phyloP scores from a whole-genome alignment of 2,113 vertebrate genomes.

The Tachycineta bicolor region DNA sequence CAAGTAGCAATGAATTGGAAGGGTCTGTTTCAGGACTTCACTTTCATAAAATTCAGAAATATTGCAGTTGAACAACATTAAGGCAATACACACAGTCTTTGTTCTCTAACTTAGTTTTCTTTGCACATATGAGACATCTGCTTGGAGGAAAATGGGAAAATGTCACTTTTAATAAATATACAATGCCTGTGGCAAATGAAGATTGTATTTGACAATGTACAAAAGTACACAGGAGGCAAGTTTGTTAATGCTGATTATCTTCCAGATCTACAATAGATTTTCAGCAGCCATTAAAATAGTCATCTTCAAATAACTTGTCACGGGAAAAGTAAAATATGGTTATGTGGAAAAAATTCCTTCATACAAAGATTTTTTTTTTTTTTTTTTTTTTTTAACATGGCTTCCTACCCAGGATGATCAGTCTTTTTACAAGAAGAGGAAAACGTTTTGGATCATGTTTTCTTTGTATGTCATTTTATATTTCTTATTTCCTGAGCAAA shows the following conservation, averaged over 20 bases:
- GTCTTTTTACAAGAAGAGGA: neutral
- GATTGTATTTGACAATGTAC: slow-evolving; percentile 29
- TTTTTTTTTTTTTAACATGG: neutral
- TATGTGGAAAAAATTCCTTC: slow-evolving; percentile 18
- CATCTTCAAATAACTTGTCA: slow-evolving; percentile 13
- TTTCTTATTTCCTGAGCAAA: neutral
- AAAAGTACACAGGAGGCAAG: slow-evolving; percentile 4
- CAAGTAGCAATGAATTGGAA: neutral
- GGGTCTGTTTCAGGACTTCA: neutral
- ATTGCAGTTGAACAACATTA: neutral
- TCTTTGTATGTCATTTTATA: neutral
- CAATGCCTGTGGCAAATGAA: slow-evolving; percentile 9
- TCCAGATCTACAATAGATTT: slow-evolving; percentile 25
- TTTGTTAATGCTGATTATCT: slow-evolving; percentile 41
- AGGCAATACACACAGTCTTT: neutral
- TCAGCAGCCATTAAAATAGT: slow-evolving; percentile 3
- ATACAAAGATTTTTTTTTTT: neutral
- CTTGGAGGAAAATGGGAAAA: slow-evolving; percentile 20
- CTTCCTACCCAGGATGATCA: neutral
- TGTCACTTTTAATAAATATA: slow-evolving; percentile 35
- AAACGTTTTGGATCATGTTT: neutral
- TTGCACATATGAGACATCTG: slow-evolving; percentile 3
- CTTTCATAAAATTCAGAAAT: neutral
- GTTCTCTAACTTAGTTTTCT: slow-evolving; percentile 8
- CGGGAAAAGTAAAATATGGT: neutral